These are phyloP conservation scores for Meiosimyza decipiens DNA, from an alignment of 2,888 invertebrate genomes.

Conservation along the genomic window DNA sequence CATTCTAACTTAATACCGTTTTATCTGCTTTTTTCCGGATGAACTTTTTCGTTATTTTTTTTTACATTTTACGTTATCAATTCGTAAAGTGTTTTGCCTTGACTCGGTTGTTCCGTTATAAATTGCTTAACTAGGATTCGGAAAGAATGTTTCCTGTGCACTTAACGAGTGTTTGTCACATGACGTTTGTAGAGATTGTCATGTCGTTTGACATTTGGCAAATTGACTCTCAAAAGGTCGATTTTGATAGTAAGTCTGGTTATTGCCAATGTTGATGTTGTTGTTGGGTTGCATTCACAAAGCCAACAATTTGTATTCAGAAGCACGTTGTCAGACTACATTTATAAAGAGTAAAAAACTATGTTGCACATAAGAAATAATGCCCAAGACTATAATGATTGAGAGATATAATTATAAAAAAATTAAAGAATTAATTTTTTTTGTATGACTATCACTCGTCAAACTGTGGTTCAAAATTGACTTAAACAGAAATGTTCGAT, in stretches of 20 bases:
- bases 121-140: constrained; percentile 14
- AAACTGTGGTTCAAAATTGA: too few relatives aligned
- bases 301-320: not conserved
- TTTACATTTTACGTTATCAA: too few relatives aligned
- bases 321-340: too few relatives aligned
- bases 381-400: too few relatives aligned
- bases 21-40: not conserved
- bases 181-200: constrained; percentile 3
- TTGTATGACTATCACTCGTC: too few relatives aligned
- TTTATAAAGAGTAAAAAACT: too few relatives aligned
- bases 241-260: too few relatives aligned
- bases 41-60: not conserved
- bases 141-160: constrained; percentile 4
- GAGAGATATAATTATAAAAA: too few relatives aligned
- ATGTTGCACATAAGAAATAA: too few relatives aligned
- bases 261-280: too few relatives aligned
- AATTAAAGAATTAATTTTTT: too few relatives aligned
- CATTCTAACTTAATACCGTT: not conserved
- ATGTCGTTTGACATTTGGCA: constrained; percentile 3
- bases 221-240: not conserved
- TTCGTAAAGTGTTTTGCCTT: not conserved
- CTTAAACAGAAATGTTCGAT: too few relatives aligned
- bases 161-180: constrained; percentile 14
- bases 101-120: constrained; percentile 1
- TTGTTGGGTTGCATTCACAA: not conserved